Conservation (phyloP, 2,888 invertebrate species). For the Andrena trimmerana region DNA sequence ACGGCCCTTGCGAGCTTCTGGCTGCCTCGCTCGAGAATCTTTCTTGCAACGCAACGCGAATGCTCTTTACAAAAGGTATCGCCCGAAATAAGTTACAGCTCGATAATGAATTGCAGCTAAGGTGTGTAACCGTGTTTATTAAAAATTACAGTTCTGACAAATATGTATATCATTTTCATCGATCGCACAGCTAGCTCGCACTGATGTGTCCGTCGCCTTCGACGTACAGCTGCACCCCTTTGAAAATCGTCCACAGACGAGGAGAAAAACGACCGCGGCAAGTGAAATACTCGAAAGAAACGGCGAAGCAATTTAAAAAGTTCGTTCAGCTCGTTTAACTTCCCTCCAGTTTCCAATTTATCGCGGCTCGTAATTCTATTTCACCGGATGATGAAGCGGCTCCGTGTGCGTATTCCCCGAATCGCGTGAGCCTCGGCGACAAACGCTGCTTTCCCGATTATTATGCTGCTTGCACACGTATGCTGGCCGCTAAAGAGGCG, state of each 20-base stretch:
- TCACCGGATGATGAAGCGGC: constrained; percentile 20
- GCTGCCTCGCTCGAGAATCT: not conserved
- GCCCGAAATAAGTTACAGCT: not conserved
- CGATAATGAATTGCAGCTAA: not conserved
- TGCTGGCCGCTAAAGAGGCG: not conserved
- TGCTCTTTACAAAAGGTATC: not conserved
- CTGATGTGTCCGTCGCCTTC: not conserved
- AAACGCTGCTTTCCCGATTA: constrained; percentile 28
- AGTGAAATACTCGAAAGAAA: constrained; percentile 8
- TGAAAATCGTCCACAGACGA: not conserved
- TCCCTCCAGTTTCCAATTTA: constrained; percentile 30
- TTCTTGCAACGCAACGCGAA: not conserved
- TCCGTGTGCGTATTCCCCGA: not conserved
- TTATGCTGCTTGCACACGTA: constrained; percentile 37
- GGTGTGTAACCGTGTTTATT: not conserved
- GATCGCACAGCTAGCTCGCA: not conserved
- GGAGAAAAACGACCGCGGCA: not conserved
- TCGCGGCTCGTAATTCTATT: constrained; percentile 37
- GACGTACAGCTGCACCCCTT: not conserved
- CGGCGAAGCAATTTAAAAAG: constrained; percentile 28
- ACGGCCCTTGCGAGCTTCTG: too few species aligned
- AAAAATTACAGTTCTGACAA: not conserved
- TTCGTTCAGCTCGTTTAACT: constrained; percentile 10
- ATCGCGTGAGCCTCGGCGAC: constrained; percentile 3
- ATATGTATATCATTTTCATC: constrained; percentile 1